phyloP scores from a whole-genome alignment of 2,113 vertebrate genomes.

The Gymnobelideus leadbeateri region DNA sequence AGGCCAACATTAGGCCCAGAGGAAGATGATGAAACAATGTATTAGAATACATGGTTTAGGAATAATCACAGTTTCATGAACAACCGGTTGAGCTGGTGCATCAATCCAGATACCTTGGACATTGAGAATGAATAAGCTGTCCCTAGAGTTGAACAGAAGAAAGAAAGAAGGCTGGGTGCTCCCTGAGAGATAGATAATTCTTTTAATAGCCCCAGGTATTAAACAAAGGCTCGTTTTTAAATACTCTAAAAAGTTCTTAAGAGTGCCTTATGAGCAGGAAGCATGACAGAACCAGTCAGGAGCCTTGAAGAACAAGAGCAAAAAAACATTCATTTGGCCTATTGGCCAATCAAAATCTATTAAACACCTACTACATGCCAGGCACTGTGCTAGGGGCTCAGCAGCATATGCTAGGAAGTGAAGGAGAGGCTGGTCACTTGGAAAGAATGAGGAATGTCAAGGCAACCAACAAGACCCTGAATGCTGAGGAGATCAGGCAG shows the following conservation, averaged over 20 bases:
- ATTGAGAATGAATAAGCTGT: background rate
- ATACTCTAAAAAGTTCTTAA: background rate
- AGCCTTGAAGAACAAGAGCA: background rate
- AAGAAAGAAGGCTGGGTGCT: background rate
- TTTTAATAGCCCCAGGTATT: background rate
- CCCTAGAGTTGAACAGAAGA: background rate
- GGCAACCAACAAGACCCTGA: background rate
- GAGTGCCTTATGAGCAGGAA: background rate
- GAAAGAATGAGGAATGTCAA: background rate
- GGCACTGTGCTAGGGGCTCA: background rate
- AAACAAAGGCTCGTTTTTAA: background rate
- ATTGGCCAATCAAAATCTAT: background rate
- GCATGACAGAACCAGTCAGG: background rate
- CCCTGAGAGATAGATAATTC: background rate
- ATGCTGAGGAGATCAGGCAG: background rate
- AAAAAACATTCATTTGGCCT: background rate
- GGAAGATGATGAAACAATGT: background rate
- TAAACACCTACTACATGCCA: background rate
- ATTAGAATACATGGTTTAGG: background rate
- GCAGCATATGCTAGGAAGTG: background rate
- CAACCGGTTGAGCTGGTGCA: background rate
- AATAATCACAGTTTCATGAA: background rate
- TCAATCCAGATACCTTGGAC: background rate
- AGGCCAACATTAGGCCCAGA: background rate
- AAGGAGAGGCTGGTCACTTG: background rate